phyloP scores from a whole-genome alignment of 92 coral and sea anemone species.

The Galaxea fascicularis region DNA sequence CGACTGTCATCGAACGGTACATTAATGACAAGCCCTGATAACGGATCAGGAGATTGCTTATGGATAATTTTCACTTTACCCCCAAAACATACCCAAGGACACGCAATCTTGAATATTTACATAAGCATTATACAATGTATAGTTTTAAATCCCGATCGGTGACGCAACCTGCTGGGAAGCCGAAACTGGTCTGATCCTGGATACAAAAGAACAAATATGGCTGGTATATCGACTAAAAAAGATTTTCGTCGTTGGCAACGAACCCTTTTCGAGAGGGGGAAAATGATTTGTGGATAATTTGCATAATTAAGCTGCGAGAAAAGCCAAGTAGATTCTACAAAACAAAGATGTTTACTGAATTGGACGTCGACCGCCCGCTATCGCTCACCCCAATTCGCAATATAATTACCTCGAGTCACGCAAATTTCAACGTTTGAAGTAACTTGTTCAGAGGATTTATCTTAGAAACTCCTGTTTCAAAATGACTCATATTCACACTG shows the following conservation, averaged over 20 bases:
- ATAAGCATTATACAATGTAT: conserved; percentile 30
- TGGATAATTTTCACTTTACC: conserved; percentile 48
- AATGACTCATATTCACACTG: background rate
- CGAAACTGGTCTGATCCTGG: conserved; percentile 7
- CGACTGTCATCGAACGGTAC: conserved; percentile 47
- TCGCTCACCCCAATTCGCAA: background rate
- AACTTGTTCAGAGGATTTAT: conserved; percentile 19
- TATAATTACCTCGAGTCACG: conserved; percentile 60
- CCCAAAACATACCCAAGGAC: conserved; percentile 55
- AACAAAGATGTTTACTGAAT: conserved; percentile 50
- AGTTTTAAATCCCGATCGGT: conserved; percentile 2
- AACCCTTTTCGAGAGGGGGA: conserved; percentile 7
- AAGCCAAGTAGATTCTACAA: conserved; percentile 47
- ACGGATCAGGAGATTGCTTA: conserved; percentile 56
- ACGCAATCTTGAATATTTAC: conserved; percentile 59
- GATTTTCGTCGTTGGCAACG: background rate
- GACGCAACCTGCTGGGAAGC: background rate
- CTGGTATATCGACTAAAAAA: background rate
- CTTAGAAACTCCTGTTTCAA: background rate
- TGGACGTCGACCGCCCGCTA: conserved; percentile 52
- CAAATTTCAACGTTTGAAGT: conserved; percentile 13
- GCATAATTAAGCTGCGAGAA: conserved; percentile 63
- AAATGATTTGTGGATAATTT: conserved; percentile 44
- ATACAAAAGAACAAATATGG: background rate
- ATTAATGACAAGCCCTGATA: conserved; percentile 60